Evolutionary conservation across 2,113 vertebrate species (phyloP).

Genomic region (Hippocampus barbouri): DNA sequence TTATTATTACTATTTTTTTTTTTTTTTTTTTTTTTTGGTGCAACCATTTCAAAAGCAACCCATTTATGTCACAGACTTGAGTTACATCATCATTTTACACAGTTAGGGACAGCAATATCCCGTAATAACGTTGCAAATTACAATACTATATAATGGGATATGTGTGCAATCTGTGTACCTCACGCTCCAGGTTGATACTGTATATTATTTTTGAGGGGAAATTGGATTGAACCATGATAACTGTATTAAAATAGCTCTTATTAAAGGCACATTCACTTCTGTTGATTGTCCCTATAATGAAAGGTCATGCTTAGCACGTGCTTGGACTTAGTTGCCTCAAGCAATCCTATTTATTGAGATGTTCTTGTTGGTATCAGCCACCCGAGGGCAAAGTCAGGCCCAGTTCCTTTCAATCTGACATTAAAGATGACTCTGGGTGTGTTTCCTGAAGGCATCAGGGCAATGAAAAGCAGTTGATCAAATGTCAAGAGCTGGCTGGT

Average conservation of each 20-base stretch:
- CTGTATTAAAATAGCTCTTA: constrained; percentile 51
- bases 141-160: too few relatives aligned
- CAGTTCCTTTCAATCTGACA: constrained; percentile 22
- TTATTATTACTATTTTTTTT: background rate
- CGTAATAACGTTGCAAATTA: too few relatives aligned
- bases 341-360: constrained; percentile 46
- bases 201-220: background rate
- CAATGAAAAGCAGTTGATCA: constrained; percentile 14
- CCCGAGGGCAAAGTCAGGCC: constrained; percentile 37
- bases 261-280: constrained; percentile 45
- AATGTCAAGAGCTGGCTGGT: constrained; percentile 10
- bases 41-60: too few relatives aligned
- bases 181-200: background rate
- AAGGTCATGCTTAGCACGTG: constrained; percentile 54
- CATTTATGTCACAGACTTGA: too few relatives aligned
- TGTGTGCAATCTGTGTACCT: background rate
- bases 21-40: background rate
- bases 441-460: constrained; percentile 8
- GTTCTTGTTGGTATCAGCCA: constrained; percentile 55
- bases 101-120: too few relatives aligned
- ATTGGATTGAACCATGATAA: constrained; percentile 39
- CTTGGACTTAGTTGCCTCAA: constrained; percentile 18
- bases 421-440: constrained; percentile 25
- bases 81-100: too few relatives aligned
- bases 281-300: constrained; percentile 59